Evolutionary conservation across 1,140 invertebrate genomes (phyloP).

Genomic region (Idris sp.): DNA sequence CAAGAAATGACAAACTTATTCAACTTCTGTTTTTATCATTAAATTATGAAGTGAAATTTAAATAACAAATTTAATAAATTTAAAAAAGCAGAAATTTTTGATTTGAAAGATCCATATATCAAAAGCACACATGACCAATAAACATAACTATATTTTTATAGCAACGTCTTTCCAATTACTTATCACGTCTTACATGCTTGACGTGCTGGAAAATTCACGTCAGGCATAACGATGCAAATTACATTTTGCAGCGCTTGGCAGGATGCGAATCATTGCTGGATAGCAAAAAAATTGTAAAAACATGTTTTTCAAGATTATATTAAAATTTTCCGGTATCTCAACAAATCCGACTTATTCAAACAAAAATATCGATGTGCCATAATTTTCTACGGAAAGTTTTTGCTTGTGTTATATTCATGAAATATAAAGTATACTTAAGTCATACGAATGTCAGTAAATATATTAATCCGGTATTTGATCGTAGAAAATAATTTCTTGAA

Average conservation of each 20-base stretch:
- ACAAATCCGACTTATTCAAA: constrained; percentile 24
- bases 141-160: constrained; percentile 25
- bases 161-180: constrained; percentile 52
- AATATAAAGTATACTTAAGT: constrained; percentile 25
- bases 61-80: too few species aligned
- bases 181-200: constrained; percentile 51
- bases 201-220: constrained; percentile 55
- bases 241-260: constrained; percentile 12
- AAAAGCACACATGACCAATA: too few species aligned
- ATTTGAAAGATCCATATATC: too few species aligned
- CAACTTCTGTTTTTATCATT: too few species aligned
- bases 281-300: constrained; percentile 20
- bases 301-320: constrained; percentile 41
- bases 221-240: constrained; percentile 58
- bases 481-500: constrained; percentile 11
- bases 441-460: constrained; percentile 19
- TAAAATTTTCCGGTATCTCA: constrained; percentile 21
- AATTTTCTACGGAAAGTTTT: constrained; percentile 29
- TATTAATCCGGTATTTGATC: constrained; percentile 25
- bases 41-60: too few species aligned
- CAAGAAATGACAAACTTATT: too few species aligned
- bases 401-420: constrained; percentile 6
- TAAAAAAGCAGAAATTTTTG: too few species aligned
- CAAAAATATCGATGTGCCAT: constrained; percentile 34
- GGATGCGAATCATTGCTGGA: constrained; percentile 18